Conservation (phyloP, 64 coral and sea anemone species). For the Montipora sp. region DNA sequence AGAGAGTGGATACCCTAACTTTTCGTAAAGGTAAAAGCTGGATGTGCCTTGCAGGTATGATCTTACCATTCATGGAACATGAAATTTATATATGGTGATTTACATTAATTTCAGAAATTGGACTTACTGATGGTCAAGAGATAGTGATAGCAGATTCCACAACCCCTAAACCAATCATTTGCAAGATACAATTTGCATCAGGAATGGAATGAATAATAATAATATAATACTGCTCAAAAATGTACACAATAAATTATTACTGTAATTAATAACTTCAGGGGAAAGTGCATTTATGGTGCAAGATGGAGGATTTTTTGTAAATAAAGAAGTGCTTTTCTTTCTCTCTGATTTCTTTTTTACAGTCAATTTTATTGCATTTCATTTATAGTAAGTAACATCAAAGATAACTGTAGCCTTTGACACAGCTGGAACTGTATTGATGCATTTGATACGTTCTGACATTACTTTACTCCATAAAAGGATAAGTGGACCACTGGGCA, state of each 20-base stretch:
- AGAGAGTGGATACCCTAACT: no score
- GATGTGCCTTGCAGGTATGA: no score
- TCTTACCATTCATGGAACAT: no score
- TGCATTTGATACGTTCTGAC: no score
- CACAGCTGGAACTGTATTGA: no score
- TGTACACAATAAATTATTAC: background rate
- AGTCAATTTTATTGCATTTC: background rate
- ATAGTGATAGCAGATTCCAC: conserved; percentile 91
- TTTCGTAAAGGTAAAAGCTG: no score
- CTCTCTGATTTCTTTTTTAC: background rate
- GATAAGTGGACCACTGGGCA: no score
- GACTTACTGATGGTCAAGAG: conserved; percentile 83
- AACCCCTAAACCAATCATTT: conserved; percentile 89
- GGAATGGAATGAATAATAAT: conserved; percentile 54
- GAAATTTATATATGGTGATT: background rate
- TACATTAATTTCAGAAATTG: conserved; percentile 71
- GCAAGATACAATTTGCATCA: conserved; percentile 77
- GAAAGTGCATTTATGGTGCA: background rate
- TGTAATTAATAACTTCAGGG: background rate
- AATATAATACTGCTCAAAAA: no score
- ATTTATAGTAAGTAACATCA: background rate
- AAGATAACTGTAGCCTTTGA: no score
- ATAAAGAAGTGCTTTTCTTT: background rate
- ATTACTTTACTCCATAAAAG: no score
- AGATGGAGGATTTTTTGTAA: background rate